Evolutionary conservation across 64 coral and sea anemone genomes (phyloP).

Genomic region (Dendrophyllia cribrosa): DNA sequence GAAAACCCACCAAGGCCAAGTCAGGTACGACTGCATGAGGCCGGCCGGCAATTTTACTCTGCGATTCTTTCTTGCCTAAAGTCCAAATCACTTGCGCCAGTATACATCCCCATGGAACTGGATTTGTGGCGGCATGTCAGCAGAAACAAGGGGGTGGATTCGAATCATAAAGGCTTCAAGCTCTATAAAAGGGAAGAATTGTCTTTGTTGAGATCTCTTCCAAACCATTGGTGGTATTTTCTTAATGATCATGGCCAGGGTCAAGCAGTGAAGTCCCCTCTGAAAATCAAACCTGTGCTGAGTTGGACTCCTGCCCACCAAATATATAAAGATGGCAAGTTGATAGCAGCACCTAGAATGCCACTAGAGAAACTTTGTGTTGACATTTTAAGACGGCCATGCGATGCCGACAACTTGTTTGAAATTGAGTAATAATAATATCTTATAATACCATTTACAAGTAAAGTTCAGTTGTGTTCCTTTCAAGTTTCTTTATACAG

Average conservation of each 20-base stretch:
- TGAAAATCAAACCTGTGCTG: slow-evolving; percentile 29
- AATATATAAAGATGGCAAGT: neutral
- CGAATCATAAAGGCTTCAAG: neutral
- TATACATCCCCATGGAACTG: slow-evolving; percentile 17
- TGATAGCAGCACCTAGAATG: neutral
- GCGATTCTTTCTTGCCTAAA: too few species aligned
- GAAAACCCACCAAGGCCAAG: too few species aligned
- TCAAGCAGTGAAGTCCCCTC: slow-evolving; percentile 20
- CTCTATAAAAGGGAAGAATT: slow-evolving; percentile 18
- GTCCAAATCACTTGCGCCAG: neutral
- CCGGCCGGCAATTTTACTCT: too few species aligned
- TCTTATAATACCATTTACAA: too few species aligned
- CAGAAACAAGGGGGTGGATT: neutral
- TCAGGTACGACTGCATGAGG: too few species aligned
- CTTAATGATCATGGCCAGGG: slow-evolving; percentile 22
- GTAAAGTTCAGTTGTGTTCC: too few species aligned
- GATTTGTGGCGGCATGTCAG: slow-evolving; percentile 26
- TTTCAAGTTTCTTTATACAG: too few species aligned
- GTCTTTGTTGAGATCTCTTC: neutral
- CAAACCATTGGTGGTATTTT: slow-evolving; percentile 50
- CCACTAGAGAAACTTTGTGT: neutral
- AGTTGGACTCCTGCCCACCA: slow-evolving; percentile 3
- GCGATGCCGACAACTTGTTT: neutral
- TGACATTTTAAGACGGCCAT: neutral
- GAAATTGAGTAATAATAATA: too few species aligned